phyloP scores from a whole-genome alignment of 2,888 invertebrate species.

The Leptarthrus brevirostris region DNA sequence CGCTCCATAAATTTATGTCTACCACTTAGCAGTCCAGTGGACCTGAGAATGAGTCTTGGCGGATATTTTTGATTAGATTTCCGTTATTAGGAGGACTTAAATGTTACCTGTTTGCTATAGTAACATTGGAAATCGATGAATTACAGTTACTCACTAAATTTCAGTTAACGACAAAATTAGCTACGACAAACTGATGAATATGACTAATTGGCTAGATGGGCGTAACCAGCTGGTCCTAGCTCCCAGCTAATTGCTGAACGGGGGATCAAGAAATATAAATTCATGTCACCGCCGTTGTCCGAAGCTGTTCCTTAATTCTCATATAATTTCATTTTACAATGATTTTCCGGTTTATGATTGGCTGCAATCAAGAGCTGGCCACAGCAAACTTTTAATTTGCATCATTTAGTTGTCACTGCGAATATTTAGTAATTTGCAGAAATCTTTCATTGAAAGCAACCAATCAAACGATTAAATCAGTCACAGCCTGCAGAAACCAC shows the following conservation, averaged over 20 bases:
- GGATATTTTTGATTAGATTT: conserved; percentile 35
- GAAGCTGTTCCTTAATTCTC: not conserved
- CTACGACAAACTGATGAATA: conserved; percentile 2
- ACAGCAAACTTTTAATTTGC: not conserved
- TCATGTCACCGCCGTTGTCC: too few species aligned
- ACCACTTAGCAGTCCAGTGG: not conserved
- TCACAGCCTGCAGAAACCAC: too few species aligned
- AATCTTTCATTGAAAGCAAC: too few species aligned
- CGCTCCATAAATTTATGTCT: conserved; percentile 7
- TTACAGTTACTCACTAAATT: conserved; percentile 41
- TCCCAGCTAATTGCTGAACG: conserved; percentile 13
- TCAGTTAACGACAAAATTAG: conserved; percentile 34
- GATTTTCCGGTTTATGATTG: too few species aligned
- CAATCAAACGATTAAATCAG: too few species aligned
- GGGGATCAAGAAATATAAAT: not conserved
- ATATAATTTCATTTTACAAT: not conserved
- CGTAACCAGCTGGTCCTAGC: conserved; percentile 9
- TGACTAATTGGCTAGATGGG: conserved; percentile 25
- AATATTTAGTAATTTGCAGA: too few species aligned
- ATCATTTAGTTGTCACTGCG: too few species aligned
- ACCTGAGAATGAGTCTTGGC: not conserved
- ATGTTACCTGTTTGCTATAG: conserved; percentile 17
- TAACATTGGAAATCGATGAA: conserved; percentile 32
- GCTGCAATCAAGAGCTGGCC: too few species aligned
- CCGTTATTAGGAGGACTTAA: conserved; percentile 34